A percentile compares a stretch with the other conserved stretches of the same genome.
Conservation (phyloP, 1,140 invertebrate genomes). For the Plutomurus gul region DNA sequence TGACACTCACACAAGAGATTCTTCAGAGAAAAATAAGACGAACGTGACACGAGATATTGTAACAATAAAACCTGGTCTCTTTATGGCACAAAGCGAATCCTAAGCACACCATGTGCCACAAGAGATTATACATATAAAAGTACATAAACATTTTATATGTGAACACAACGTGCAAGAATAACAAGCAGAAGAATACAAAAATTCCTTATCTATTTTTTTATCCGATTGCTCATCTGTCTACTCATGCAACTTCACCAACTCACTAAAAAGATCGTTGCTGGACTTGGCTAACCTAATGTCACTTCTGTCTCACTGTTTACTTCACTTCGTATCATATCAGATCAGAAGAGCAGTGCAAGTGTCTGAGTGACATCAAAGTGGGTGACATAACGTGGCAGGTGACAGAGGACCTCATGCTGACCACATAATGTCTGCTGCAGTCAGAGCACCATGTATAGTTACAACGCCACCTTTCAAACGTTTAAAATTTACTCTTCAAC, state of each 20-base stretch:
- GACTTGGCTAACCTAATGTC: conserved; percentile 9
- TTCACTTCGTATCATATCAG: conserved; percentile 6
- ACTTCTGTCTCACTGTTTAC: too few species aligned
- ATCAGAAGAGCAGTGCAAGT: neutral
- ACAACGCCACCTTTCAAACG: too few species aligned
- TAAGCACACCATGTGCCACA: neutral
- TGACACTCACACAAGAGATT: neutral
- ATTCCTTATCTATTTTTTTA: neutral
- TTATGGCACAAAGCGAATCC: neutral
- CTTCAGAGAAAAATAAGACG: neutral
- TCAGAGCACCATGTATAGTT: neutral
- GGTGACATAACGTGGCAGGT: neutral
- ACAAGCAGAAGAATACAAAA: neutral
- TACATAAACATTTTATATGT: neutral
- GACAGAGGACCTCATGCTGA: conserved; percentile 13
- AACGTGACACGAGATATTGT: conserved; percentile 4
- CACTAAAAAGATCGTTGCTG: too few species aligned
- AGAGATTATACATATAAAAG: neutral
- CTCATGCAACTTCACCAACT: too few species aligned
- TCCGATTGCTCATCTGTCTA: neutral
- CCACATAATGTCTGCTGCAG: neutral
- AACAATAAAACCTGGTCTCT: neutral
- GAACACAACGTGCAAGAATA: neutral
- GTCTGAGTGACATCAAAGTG: neutral
- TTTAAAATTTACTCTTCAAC: too few species aligned